phyloP scores from a whole-genome alignment of 2,797 vertebrate genomes.

The Zalophus californianus region DNA sequence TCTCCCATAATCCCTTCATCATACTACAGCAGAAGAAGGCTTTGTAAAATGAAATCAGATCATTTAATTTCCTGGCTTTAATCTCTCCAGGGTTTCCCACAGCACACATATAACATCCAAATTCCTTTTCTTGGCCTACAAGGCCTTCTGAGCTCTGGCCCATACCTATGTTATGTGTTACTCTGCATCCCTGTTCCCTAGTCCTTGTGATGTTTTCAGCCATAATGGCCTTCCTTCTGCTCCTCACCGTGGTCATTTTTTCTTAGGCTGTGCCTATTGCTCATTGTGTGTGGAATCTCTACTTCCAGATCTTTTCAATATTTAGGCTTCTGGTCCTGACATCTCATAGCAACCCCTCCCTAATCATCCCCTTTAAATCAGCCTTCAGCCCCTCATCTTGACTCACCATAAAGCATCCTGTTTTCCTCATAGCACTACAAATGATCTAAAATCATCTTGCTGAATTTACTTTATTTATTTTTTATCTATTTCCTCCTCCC shows the following conservation, averaged over 20 bases:
- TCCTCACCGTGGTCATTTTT: not conserved
- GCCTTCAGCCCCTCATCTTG: no score
- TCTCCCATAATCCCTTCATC: not conserved
- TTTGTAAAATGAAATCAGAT: slow-evolving; percentile 55
- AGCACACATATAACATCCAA: not conserved
- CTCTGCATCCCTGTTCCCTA: not conserved
- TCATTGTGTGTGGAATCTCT: not conserved
- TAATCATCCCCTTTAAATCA: not conserved
- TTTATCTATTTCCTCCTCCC: not conserved
- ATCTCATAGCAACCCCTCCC: no score
- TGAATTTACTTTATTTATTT: not conserved
- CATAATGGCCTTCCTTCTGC: not conserved
- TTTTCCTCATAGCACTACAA: not conserved
- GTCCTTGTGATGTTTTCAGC: not conserved
- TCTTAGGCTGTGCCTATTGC: not conserved
- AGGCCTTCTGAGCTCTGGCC: not conserved
- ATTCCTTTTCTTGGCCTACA: not conserved
- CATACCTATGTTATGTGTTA: not conserved
- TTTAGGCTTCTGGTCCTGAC: not conserved
- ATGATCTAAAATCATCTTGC: not conserved
- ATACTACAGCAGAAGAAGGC: not conserved
- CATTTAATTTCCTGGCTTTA: slow-evolving; percentile 38
- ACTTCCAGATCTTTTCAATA: not conserved
- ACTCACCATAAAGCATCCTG: not conserved
- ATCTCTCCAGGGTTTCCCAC: not conserved